phyloP scores from a whole-genome alignment of 2,797 vertebrate species.

The Avahi laniger region DNA sequence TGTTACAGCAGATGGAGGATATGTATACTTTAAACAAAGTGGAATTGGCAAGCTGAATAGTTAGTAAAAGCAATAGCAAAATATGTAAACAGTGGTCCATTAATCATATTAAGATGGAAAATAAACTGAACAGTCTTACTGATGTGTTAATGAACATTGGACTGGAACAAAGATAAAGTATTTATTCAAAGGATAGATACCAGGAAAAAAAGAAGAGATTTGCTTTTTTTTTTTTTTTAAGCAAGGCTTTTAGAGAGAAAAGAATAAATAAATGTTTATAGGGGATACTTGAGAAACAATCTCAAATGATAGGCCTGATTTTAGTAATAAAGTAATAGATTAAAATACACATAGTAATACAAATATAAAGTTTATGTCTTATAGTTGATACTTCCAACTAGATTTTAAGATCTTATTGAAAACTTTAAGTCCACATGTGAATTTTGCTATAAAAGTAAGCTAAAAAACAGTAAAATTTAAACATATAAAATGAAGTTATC shows the following conservation, averaged over 20 bases:
- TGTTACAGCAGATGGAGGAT: slow-evolving; percentile 67
- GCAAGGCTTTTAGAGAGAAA: neutral
- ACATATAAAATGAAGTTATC: neutral
- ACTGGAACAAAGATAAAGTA: slow-evolving; percentile 64
- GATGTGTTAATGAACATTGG: slow-evolving; percentile 69
- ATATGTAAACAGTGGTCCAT: slow-evolving; percentile 50
- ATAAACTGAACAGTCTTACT: slow-evolving; percentile 56
- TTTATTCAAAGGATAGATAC: slow-evolving; percentile 52
- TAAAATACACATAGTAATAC: neutral
- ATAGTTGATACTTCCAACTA: neutral
- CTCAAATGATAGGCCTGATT: slow-evolving; percentile 38
- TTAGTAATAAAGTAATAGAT: slow-evolving; percentile 21
- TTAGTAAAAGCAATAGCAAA: slow-evolving; percentile 68
- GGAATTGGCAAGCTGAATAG: slow-evolving; percentile 69
- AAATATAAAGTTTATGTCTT: neutral
- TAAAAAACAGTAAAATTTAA: neutral
- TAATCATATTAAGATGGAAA: slow-evolving; percentile 67
- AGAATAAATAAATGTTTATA: slow-evolving; percentile 49
- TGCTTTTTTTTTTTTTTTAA: slow-evolving; percentile 35
- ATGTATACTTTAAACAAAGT: slow-evolving; percentile 68
- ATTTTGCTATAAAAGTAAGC: neutral
- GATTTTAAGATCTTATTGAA: neutral
- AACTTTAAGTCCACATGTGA: neutral
- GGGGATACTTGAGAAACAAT: neutral
- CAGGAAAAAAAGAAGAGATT: slow-evolving; percentile 30